Percentiles rank a stretch among this genome's conserved stretches.
Conservation (phyloP, 2,888 invertebrate species). For the Diadromus collaris region DNA sequence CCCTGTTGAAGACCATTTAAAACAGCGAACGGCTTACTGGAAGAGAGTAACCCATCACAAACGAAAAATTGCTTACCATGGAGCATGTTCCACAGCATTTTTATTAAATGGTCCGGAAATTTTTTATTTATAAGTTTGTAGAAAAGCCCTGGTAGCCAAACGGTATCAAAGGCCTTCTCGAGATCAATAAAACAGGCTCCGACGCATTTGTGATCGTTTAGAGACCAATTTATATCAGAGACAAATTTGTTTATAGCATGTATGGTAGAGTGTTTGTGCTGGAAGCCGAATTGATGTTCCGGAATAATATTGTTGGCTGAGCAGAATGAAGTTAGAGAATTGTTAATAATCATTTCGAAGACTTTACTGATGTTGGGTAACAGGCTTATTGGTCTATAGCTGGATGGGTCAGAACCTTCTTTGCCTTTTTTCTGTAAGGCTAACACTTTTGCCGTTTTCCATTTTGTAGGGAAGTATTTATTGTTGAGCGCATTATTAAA, state of each 20-base stretch:
- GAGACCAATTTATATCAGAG: slow-evolving; percentile 16
- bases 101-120: slow-evolving; percentile 6
- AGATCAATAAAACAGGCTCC: slow-evolving; percentile 38
- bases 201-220: background rate
- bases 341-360: background rate
- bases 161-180: slow-evolving; percentile 39
- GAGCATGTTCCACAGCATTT: slow-evolving; percentile 20
- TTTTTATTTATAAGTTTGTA: slow-evolving; percentile 20
- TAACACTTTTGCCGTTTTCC: background rate
- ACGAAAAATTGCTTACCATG: slow-evolving; percentile 15
- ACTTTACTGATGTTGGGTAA: background rate
- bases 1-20: slow-evolving; percentile 10
- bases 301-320: slow-evolving; percentile 13
- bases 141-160: slow-evolving; percentile 37
- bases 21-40: background rate
- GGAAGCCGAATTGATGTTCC: slow-evolving; percentile 37
- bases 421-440: background rate
- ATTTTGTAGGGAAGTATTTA: background rate
- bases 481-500: background rate
- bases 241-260: slow-evolving; percentile 38
- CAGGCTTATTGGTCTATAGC: background rate
- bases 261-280: slow-evolving; percentile 19
- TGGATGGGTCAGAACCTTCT: background rate
- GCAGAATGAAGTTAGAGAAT: background rate
- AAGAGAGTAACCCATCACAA: background rate